Evolutionary conservation across 2,113 vertebrate species (phyloP), one percentile per base, ranked within the genome.

Genomic region (Numida meleagris): DNA sequence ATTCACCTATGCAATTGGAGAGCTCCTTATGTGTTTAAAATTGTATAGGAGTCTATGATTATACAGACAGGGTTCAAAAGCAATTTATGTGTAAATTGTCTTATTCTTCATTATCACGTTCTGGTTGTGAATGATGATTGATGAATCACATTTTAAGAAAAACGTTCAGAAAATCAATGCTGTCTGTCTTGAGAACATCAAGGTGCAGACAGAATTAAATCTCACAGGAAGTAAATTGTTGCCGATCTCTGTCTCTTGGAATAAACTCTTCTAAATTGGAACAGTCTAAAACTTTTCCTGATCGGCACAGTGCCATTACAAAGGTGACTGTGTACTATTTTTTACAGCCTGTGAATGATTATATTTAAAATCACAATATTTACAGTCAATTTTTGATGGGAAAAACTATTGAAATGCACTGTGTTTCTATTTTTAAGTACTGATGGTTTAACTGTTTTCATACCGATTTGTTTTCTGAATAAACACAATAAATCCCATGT

Each of bases 381-480:
- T 71, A 55, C 38, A n/a, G 8, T 45, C n/a, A 29, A 7, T 7
- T 8, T 43, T 45, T 33, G 18, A 3, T 46, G 33, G 48, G 27
- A 10, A 4, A 23, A 57, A 62, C 20, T 36, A 84, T 6, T 71
- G 3, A 48, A 82, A 62, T 12, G 9, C 1, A 25, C 55, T 36
- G 45, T 23, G 8, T 24, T 38, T 36, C 8, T 58, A 2, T 45
- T 92, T 94, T 95, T 50, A 82, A 78, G 61, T 66, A 29, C 4
- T 14, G 6, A 74, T 61, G 38, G 9, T 42, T 77, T 89, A 82
- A 57, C 34, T 61, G 55, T 23, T 91, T 89, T 85, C 61, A 29
- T 80, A 87, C 38, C 24, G 25, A 86, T 71, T 81, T 78, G 45
- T 70, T 96, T 96, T 95, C 71, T 61, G 81, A 95, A 90, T 88